Conservation (phyloP, 2,797 vertebrate genomes). For the Enteromius anoplus region DNA sequence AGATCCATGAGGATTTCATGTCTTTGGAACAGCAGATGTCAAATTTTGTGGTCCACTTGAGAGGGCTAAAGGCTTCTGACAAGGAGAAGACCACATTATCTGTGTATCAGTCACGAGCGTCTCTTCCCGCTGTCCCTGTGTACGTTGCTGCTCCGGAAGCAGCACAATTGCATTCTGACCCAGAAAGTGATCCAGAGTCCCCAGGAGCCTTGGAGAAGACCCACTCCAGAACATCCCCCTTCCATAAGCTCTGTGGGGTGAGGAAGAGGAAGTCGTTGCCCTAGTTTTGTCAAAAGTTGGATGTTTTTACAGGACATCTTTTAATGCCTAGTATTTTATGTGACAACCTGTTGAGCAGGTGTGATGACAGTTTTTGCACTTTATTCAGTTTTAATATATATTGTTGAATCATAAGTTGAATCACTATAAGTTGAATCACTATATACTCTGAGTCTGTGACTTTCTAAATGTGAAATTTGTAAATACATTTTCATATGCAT, state of each 20-base stretch:
- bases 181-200: constrained; percentile 13
- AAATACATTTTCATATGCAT: neutral
- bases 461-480: neutral
- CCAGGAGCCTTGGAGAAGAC: constrained; percentile 4
- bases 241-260: constrained; percentile 58
- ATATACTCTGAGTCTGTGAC: neutral
- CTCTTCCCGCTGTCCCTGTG: constrained; percentile 40
- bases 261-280: constrained; percentile 54
- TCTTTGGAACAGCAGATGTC: constrained; percentile 75
- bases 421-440: neutral
- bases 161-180: neutral
- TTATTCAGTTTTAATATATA: neutral
- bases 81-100: neutral
- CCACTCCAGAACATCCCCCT: constrained; percentile 56
- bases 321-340: neutral
- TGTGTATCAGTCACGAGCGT: neutral
- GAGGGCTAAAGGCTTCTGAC: constrained; percentile 65
- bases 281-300: neutral
- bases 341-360: constrained; percentile 27
- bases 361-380: neutral
- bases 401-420: neutral
- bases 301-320: neutral
- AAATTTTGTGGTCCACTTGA: constrained; percentile 77
- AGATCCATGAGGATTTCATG: constrained; percentile 70
- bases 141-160: constrained; percentile 25